These are phyloP conservation scores for Gulo gulo DNA, from an alignment of 2,113 vertebrate genomes.

Conservation along the genomic window DNA sequence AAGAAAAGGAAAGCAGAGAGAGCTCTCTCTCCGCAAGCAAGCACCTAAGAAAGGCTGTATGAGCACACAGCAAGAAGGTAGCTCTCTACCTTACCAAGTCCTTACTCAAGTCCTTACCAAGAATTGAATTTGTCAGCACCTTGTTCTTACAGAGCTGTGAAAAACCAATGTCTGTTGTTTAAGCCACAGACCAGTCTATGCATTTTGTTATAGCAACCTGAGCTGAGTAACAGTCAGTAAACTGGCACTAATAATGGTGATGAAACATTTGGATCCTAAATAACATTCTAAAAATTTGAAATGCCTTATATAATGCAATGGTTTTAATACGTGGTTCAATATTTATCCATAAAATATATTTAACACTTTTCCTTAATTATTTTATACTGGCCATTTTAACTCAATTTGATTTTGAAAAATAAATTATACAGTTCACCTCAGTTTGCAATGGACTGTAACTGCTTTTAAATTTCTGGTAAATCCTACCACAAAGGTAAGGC, in stretches of 20 bases:
- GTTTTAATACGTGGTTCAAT: neutral
- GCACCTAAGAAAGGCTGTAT: neutral
- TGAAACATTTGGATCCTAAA: neutral
- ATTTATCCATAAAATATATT: neutral
- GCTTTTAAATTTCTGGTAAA: constrained; percentile 22
- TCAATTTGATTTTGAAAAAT: constrained; percentile 18
- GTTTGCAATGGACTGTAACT: neutral
- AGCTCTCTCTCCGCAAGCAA: neutral
- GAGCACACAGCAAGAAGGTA: neutral
- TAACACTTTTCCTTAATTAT: neutral
- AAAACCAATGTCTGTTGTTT: neutral
- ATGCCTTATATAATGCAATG: neutral
- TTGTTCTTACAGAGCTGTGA: neutral
- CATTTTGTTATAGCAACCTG: neutral
- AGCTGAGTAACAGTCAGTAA: neutral
- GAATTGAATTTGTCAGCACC: neutral
- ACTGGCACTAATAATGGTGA: neutral
- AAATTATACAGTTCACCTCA: neutral
- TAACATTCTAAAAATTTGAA: neutral
- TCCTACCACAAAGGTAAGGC: neutral
- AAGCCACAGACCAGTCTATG: neutral
- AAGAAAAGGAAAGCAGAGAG: neutral
- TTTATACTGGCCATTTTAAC: neutral
- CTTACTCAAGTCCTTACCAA: neutral
- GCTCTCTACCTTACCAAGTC: neutral